Base-by-base conservation (phyloP, 2,797 vertebrate species). In the Bryconaethiops microstoma region DNA sequence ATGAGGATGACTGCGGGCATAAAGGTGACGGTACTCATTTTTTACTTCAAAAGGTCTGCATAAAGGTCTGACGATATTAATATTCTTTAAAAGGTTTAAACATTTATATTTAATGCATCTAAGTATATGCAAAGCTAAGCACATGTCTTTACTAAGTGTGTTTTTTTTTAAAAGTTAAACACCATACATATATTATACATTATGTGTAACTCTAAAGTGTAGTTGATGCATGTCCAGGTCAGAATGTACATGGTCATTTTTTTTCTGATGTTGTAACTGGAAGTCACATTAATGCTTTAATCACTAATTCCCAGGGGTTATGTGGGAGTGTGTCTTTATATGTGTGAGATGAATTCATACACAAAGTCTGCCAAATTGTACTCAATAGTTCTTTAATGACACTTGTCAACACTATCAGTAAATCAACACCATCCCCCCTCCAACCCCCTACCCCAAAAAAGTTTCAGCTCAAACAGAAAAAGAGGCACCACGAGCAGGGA, bases 321-420 rank as follows among this genome's bases (percentile, higher is more conserved):
- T 45, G 6, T 23, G 64, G 8, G 12, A 1, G 29, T 55, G 39
- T 72, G 29, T 16, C 29, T 59, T 54, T 76, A 50, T 3, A 82
- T 39, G 8, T 68, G 42, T 73, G 14, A 25, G 63, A 62, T 76
- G 64, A 78, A 77, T 50, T 74, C 55, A 82, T 35, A 75, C 60
- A 74, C 68, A 63, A 63, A 25, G 16, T 73, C 10, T 71, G 39
- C 48, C 64, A 82, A 73, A 64, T 45, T 82, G 79, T 85, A 87
- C 81, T 86, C 69, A 80, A 82, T 73, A 82, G 75, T 48, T 73
- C 12, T 87, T 86, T 76, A 84, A 79, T 75, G 73, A 75, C 79
- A 83, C 45, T 70, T 75, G 45, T 84, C 65, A 83, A 83, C 59
- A 82, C 70, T 16, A 19, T 63, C 57, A 67, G 71, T 82, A 80